Conservation (phyloP, 30 jellyfish, hydroid and myxozoan genomes). For the Phacellophora camtschatica region DNA sequence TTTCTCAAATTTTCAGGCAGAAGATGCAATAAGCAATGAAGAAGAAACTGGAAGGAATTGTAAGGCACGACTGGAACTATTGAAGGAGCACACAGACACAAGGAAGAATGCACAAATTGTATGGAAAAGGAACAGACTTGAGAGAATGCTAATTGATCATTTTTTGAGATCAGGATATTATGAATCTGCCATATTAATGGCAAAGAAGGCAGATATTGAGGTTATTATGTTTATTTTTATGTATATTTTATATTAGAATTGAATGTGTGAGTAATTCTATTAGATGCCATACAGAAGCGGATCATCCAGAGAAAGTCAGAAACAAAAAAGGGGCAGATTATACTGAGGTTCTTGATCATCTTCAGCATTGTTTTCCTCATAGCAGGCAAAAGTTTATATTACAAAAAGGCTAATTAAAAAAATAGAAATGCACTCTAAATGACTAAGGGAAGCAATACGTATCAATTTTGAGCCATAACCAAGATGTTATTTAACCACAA, state of each 20-base stretch:
- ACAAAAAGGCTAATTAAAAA: too few species aligned
- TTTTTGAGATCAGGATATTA: slow-evolving; percentile 83
- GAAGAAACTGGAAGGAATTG: slow-evolving; percentile 71
- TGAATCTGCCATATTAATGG: slow-evolving; percentile 84
- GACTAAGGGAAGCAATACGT: too few species aligned
- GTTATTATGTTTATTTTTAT: neutral
- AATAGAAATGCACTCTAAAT: too few species aligned
- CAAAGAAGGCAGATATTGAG: slow-evolving; percentile 76
- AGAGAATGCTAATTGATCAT: slow-evolving; percentile 93
- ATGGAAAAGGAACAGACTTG: slow-evolving; percentile 76
- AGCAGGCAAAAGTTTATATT: too few species aligned
- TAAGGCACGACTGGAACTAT: slow-evolving; percentile 63
- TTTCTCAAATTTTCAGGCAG: too few species aligned
- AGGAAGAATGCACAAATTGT: slow-evolving; percentile 58
- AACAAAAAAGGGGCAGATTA: too few species aligned
- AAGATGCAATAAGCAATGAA: slow-evolving; percentile 56
- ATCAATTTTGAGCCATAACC: too few species aligned
- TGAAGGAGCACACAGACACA: slow-evolving; percentile 71
- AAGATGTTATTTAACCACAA: too few species aligned
- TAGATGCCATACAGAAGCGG: too few species aligned
- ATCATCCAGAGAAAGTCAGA: too few species aligned
- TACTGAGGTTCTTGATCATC: too few species aligned
- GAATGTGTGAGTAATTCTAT: neutral
- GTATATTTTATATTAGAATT: neutral
- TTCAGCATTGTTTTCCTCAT: too few species aligned